Evolutionary conservation across 2,113 vertebrate genomes (phyloP), one percentile per base, ranked within the genome.

Genomic region (Verasper variegatus): DNA sequence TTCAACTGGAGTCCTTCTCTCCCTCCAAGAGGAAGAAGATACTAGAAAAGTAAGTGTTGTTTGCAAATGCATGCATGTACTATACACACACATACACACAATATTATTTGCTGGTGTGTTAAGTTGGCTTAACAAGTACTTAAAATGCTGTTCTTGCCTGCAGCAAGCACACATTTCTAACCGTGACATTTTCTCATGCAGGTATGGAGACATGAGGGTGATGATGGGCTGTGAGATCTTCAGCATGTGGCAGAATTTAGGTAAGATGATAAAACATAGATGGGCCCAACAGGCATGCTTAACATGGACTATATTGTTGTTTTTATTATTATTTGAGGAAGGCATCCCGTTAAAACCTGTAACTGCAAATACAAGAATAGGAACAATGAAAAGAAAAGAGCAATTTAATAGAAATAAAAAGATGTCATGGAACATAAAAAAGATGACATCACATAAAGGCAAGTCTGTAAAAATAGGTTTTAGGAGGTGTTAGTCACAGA

Each of bases 191-290:
- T 69, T 71, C 4, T 51, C 26, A 4, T 68, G 62, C 88, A 99
- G 98, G 81, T 99, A 99, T 5, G 98, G 98, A 84, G 98, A 99
- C 91, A 99, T 99, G 98, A 92, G 98, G n/a, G 98, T 99, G 64
- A 99, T 98, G 92, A 99, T 99, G 98, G 98, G 98, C 52, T 99
- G 97, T 92, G 98, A 99, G 93, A 98, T 99, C 92, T 99, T 99
- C 94, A 99, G 98, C 90, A 99, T 99, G 98, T 99, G 98, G 98
- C 98, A 99, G 90, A 99, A 97, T 91, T 93, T 99, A 91, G 98
- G 98, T 98, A 90, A 95, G 95, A 61, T 26, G 13, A 27, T 37
- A 21, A 31, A 51, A 47, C 15, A 8, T 21, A 31, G 21, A 17
- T 14, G 7, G 23, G 35, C n/a, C n/a, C n/a, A 57, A 42, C 42